A percentile compares a stretch with the other conserved stretches of the same genome.
These are phyloP conservation scores for Pomatorhinus ruficollis DNA, from an alignment of 2,113 vertebrate genomes.

Conservation along the genomic window DNA sequence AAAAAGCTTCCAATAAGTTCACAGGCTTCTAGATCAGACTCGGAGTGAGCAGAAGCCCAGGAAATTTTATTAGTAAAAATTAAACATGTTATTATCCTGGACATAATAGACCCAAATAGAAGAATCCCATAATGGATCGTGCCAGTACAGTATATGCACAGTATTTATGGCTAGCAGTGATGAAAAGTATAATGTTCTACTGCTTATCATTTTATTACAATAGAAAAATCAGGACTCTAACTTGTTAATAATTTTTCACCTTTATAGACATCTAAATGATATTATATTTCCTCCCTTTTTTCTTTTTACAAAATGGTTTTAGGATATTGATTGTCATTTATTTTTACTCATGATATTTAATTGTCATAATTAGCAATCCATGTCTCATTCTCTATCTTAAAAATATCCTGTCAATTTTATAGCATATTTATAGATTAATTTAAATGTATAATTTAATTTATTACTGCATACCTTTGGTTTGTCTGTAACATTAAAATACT, in stretches of 20 bases:
- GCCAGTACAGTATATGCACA: slow-evolving; percentile 7
- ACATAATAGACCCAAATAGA: slow-evolving; percentile 58
- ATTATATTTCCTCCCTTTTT: slow-evolving; percentile 66
- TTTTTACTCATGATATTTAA: slow-evolving; percentile 77
- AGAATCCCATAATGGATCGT: slow-evolving; percentile 45
- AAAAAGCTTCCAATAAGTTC: neutral
- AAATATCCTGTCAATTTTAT: slow-evolving; percentile 78
- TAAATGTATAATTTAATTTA: slow-evolving; percentile 84
- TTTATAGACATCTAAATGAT: slow-evolving; percentile 69
- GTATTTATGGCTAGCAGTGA: slow-evolving; percentile 35
- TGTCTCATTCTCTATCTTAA: slow-evolving; percentile 72
- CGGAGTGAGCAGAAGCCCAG: neutral
- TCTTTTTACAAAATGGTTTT: slow-evolving; percentile 66
- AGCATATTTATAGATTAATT: slow-evolving; percentile 85
- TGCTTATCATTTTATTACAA: slow-evolving; percentile 47
- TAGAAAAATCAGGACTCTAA: slow-evolving; percentile 55
- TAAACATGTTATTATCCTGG: slow-evolving; percentile 34
- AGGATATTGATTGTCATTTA: slow-evolving; percentile 82
- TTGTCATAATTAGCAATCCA: slow-evolving; percentile 81
- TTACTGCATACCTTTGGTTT: slow-evolving; percentile 81
- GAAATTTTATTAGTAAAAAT: slow-evolving; percentile 57
- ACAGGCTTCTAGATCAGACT: neutral
- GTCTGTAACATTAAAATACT: slow-evolving; percentile 87
- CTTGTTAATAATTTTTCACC: slow-evolving; percentile 65
- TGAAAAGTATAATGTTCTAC: slow-evolving; percentile 39